phyloP scores from a whole-genome alignment of 2,113 vertebrate genomes.

The Empidonax traillii region DNA sequence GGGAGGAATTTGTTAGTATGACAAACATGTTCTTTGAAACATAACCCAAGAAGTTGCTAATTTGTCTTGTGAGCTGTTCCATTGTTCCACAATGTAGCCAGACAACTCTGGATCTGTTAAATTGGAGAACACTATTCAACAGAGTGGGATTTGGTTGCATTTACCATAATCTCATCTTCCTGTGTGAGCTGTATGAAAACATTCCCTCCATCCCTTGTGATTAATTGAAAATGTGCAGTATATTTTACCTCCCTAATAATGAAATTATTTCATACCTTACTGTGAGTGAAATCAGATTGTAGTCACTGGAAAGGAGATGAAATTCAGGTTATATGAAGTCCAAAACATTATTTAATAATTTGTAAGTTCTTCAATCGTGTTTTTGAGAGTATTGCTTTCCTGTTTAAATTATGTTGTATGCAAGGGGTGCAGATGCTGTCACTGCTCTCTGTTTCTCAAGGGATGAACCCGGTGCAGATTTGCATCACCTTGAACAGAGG shows the following conservation, averaged over 20 bases:
- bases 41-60: neutral
- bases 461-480: neutral
- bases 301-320: neutral
- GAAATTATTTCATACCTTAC: neutral
- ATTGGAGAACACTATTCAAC: neutral
- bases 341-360: neutral
- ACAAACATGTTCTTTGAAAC: neutral
- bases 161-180: neutral
- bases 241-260: constrained; percentile 13
- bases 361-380: neutral
- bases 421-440: neutral
- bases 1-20: neutral
- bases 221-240: neutral
- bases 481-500: neutral
- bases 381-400: neutral
- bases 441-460: neutral
- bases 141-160: neutral
- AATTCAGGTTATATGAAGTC: neutral
- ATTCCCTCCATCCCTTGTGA: neutral
- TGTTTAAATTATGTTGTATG: neutral
- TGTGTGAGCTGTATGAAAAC: neutral
- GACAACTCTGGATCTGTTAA: neutral
- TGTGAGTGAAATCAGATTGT: neutral
- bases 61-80: neutral
- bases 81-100: neutral